Evolutionary conservation across 2,113 vertebrate genomes (phyloP), one percentile per base, ranked within the genome.

Genomic region (Enhydra lutris): DNA sequence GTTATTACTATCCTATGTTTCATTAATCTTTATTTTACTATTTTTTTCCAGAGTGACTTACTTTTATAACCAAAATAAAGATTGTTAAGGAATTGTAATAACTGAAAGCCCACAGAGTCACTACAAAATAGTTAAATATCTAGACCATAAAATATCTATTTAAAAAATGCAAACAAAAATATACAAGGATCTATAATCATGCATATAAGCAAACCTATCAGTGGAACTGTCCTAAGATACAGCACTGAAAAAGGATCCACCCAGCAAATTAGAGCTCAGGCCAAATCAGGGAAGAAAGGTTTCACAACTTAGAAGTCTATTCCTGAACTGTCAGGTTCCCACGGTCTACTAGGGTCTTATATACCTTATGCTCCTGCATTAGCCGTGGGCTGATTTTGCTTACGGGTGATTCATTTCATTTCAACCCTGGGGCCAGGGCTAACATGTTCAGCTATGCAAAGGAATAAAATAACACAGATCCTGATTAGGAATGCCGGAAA

Each of bases 401-500:
- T 20, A 90, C 57, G 61, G 36, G 15, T 82, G n/a, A 91, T 15
- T 89, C 89, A 52, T 94, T 91, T 91, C 50, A 91, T 39, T 82
- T 89, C 71, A 61, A 7, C 91, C 65, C 59, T 82, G 24, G 34
- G 39, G 61, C 15, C 79, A 42, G 45, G 65, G 31, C 50, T 93
- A 86, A 93, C 67, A 42, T 24, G 8, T 92, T 92, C 42, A 29
- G 23, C n/a, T 73, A 55, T 52, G 36, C 23, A 89, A 88, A 92
- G n/a, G 21, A 95, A 79, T 52, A 52, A 10, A 96, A 69, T 63
- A 36, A 47, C 57, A 79, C 12, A 39, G 79, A 91, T 96, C 34
- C 90, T 78, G 17, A 96, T 73, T 92, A 80, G n/a, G 26, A 96
- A 80, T 26, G 55, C 81, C n/a, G 13, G 34, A 86, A 97, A 91